A percentile compares a stretch with the other conserved stretches of the same genome.
phyloP scores from a whole-genome alignment of 2,797 vertebrate genomes.

The Sebastes itinus region DNA sequence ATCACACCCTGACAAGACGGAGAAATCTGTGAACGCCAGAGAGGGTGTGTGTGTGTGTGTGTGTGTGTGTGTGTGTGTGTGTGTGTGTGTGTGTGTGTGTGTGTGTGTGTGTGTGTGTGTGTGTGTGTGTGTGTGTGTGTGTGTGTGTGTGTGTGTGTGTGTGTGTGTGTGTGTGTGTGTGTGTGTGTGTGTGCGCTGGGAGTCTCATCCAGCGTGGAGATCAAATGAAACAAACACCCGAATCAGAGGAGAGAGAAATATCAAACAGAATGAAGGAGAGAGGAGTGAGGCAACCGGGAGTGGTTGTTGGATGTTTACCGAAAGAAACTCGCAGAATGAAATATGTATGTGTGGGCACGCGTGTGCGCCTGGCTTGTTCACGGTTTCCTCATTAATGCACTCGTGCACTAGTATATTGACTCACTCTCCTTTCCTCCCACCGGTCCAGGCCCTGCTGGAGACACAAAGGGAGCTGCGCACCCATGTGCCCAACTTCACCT shows the following conservation, averaged over 20 bases:
- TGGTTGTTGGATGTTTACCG: conserved; percentile 67
- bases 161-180: no score
- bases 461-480: conserved; percentile 93
- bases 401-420: conserved; percentile 29
- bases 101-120: no score
- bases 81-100: no score
- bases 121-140: no score
- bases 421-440: conserved; percentile 44
- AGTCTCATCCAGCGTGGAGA: conserved; percentile 67
- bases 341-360: conserved; percentile 63
- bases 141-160: no score
- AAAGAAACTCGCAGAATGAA: conserved; percentile 67
- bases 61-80: no score
- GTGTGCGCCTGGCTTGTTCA: conserved; percentile 7
- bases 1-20: conserved; percentile 66
- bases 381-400: conserved; percentile 48
- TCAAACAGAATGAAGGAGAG: conserved; percentile 76
- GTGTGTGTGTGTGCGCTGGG: not conserved
- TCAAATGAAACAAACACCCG: conserved; percentile 80
- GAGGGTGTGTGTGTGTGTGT: conserved; percentile 2
- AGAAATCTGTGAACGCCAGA: conserved; percentile 34
- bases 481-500: conserved; percentile 98
- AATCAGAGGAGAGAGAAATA: conserved; percentile 75
- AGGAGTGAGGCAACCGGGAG: conserved; percentile 63
- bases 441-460: conserved; percentile 90